Conservation (phyloP, 64 coral and sea anemone genomes). For the Cladopsammia gracilis region DNA sequence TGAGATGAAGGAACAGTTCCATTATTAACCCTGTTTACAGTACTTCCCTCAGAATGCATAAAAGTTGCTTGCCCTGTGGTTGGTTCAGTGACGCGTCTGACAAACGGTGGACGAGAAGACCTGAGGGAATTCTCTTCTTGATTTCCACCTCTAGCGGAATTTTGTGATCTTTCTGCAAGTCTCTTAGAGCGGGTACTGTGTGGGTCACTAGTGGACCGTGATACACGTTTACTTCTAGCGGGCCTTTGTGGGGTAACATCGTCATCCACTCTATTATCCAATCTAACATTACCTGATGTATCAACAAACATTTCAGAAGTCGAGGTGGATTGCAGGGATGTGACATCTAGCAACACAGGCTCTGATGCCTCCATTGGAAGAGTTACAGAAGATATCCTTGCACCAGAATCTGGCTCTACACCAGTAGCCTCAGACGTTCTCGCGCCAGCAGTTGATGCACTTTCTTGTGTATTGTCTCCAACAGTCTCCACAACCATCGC, state of each 20-base stretch:
- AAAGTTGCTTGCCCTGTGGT: background rate
- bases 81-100: background rate
- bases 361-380: slow-evolving; percentile 83
- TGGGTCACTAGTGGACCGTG: slow-evolving; percentile 85
- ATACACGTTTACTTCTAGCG: slow-evolving; percentile 68
- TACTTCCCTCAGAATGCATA: background rate
- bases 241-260: slow-evolving; percentile 9
- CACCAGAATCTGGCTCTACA: background rate
- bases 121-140: slow-evolving; percentile 3
- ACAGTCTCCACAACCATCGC: slow-evolving; percentile 28
- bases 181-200: slow-evolving; percentile 24
- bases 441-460: background rate
- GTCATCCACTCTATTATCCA: background rate
- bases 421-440: background rate
- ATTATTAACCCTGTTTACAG: background rate
- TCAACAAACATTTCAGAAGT: slow-evolving; percentile 64
- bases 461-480: background rate
- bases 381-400: slow-evolving; percentile 47
- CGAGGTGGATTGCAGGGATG: slow-evolving; percentile 47
- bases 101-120: slow-evolving; percentile 10
- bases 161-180: slow-evolving; percentile 10
- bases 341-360: slow-evolving; percentile 73
- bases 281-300: background rate
- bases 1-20: slow-evolving; percentile 6
- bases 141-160: background rate